Evolutionary conservation across 2,797 vertebrate genomes (phyloP).

Genomic region (Chanos chanos): DNA sequence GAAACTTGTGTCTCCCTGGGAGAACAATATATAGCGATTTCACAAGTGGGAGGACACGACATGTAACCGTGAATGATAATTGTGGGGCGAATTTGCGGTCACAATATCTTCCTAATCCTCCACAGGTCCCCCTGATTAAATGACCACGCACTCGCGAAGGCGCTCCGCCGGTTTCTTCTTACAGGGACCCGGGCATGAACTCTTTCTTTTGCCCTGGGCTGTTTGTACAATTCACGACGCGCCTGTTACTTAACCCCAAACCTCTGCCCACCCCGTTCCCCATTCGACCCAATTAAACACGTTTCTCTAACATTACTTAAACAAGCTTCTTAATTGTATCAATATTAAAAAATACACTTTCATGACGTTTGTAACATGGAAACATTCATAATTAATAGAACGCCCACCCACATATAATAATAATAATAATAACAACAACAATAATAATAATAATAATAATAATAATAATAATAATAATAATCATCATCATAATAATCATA

Average conservation of each 20-base stretch:
- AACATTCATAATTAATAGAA: too few species aligned
- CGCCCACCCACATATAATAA: neutral
- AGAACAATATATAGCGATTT: neutral
- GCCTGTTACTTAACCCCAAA: constrained; percentile 66
- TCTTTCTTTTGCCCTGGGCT: constrained; percentile 74
- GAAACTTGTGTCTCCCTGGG: too few species aligned
- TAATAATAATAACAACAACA: neutral
- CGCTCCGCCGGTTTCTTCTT: constrained; percentile 64
- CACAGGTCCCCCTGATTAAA: constrained; percentile 71
- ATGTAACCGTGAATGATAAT: constrained; percentile 38
- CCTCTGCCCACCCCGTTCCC: constrained; percentile 61
- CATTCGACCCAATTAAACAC: constrained; percentile 34
- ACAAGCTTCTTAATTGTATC: constrained; percentile 1
- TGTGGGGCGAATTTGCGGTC: constrained; percentile 63
- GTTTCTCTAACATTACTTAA: constrained; percentile 34
- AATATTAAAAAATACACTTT: neutral
- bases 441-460: neutral
- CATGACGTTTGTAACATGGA: neutral
- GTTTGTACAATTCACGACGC: constrained; percentile 74
- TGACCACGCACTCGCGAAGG: constrained; percentile 65
- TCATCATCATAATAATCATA: neutral
- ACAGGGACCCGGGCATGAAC: constrained; percentile 82
- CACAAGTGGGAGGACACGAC: constrained; percentile 14
- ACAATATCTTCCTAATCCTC: constrained; percentile 64
- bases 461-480: neutral